Percentiles rank a stretch among this genome's conserved stretches.
phyloP scores from a whole-genome alignment of 2,113 vertebrate species.

The Eurystomus gularis region DNA sequence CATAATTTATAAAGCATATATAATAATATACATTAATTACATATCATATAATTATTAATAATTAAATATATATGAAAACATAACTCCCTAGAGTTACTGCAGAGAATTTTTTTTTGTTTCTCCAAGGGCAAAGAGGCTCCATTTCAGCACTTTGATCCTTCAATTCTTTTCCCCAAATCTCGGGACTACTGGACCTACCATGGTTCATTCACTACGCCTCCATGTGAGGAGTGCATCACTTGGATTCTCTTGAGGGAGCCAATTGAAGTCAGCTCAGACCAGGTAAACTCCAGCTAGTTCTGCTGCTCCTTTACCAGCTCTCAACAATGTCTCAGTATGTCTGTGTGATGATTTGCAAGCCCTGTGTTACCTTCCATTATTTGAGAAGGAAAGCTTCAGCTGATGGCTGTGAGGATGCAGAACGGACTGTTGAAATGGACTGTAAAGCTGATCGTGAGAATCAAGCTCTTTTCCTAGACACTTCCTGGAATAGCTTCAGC shows the following conservation, averaged over 20 bases:
- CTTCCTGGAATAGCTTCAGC: neutral
- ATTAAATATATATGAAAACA: neutral
- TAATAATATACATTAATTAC: too few relatives aligned
- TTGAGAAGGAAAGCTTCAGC: neutral
- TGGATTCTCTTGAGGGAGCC: constrained; percentile 92
- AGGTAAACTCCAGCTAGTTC: constrained; percentile 76
- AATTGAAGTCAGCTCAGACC: constrained; percentile 83
- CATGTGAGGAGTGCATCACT: constrained; percentile 92
- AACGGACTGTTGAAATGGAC: neutral
- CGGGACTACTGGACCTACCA: constrained; percentile 96
- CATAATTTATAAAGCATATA: too few relatives aligned
- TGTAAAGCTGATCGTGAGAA: neutral
- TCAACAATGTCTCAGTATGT: neutral
- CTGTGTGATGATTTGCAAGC: neutral
- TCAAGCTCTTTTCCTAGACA: neutral
- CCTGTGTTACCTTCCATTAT: neutral
- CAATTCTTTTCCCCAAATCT: constrained; percentile 84
- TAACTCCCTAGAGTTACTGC: neutral
- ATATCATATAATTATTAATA: too few relatives aligned
- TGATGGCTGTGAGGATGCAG: neutral
- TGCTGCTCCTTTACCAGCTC: neutral
- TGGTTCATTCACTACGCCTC: constrained; percentile 94
- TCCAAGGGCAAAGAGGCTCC: constrained; percentile 85
- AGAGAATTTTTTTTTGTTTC: constrained; percentile 3
- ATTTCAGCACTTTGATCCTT: constrained; percentile 86